phyloP scores from a whole-genome alignment of 2,797 vertebrate genomes.

The Micropoecilia bifurca region DNA sequence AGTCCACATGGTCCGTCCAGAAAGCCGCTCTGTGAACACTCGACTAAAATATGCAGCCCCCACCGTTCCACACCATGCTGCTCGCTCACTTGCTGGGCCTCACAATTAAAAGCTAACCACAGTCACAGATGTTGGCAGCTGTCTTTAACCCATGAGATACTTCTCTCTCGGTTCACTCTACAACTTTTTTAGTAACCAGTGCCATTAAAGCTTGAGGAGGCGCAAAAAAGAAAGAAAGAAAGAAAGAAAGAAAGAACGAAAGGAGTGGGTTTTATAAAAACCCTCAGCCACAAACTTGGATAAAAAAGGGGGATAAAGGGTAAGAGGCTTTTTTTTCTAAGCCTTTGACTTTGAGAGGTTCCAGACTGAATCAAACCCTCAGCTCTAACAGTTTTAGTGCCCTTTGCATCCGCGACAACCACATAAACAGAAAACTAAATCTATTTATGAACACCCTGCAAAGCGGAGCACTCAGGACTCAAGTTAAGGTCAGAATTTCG shows the following conservation, averaged over 20 bases:
- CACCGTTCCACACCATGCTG: conserved; percentile 78
- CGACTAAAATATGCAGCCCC: conserved; percentile 92
- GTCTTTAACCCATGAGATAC: conserved; percentile 77
- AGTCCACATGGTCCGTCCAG: conserved; percentile 95
- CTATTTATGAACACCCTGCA: conserved; percentile 59
- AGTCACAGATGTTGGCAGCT: conserved; percentile 92
- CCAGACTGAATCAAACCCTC: conserved; percentile 55
- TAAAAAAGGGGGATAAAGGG: conserved; percentile 18
- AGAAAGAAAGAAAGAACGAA: not conserved
- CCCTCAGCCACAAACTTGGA: conserved; percentile 11
- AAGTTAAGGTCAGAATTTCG: conserved; percentile 49
- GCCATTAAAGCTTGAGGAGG: conserved; percentile 5
- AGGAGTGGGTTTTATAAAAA: not conserved
- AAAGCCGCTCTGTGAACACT: conserved; percentile 95
- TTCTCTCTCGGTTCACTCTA: conserved; percentile 57
- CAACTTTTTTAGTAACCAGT: conserved; percentile 15
- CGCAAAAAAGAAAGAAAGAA: no score
- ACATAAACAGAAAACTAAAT: conserved; percentile 76
- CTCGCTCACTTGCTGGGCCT: conserved; percentile 89
- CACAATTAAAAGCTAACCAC: conserved; percentile 90
- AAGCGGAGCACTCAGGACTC: conserved; percentile 51
- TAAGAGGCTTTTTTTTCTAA: conserved; percentile 21
- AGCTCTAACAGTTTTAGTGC: conserved; percentile 61
- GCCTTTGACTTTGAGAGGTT: conserved; percentile 53
- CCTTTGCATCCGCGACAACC: conserved; percentile 44